Conservation (phyloP, 2,113 vertebrate genomes). For the Pseudorhombus dupliciocellatus region DNA sequence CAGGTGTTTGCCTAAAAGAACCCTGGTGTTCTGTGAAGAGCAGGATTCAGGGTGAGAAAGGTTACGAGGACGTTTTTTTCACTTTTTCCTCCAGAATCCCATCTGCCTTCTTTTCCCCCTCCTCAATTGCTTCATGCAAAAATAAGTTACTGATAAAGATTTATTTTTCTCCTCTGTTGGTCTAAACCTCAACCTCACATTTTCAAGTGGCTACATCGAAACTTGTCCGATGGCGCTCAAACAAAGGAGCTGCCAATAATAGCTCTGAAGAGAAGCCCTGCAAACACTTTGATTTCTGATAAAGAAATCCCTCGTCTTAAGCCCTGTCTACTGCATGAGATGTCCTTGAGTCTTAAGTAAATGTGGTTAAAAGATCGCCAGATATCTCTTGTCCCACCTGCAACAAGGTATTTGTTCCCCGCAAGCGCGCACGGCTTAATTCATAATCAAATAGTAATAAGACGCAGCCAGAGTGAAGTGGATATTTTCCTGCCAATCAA, state of each 20-base stretch:
- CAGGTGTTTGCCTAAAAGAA: constrained; percentile 27
- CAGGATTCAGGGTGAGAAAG: background rate
- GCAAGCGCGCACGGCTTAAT: constrained; percentile 39
- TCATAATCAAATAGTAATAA: constrained; percentile 43
- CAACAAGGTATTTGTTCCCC: constrained; percentile 39
- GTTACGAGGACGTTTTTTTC: background rate
- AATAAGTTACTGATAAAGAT: constrained; percentile 25
- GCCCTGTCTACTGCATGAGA: constrained; percentile 23
- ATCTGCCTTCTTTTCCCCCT: constrained; percentile 11
- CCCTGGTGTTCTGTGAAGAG: background rate
- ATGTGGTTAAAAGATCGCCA: constrained; percentile 57
- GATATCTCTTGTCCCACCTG: constrained; percentile 36
- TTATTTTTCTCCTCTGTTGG: background rate
- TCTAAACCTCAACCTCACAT: background rate
- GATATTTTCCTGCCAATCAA: constrained; percentile 55
- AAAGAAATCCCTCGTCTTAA: constrained; percentile 31
- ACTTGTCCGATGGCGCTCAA: background rate
- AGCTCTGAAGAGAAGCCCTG: background rate
- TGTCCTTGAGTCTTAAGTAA: constrained; percentile 46
- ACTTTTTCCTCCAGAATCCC: background rate
- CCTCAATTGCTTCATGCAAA: constrained; percentile 23
- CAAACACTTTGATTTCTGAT: background rate
- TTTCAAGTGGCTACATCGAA: too few relatives aligned
- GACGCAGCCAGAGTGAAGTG: constrained; percentile 18
- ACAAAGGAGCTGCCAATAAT: background rate